Conservation (phyloP, 2,797 vertebrate genomes). For the Girardinus metallicus region DNA sequence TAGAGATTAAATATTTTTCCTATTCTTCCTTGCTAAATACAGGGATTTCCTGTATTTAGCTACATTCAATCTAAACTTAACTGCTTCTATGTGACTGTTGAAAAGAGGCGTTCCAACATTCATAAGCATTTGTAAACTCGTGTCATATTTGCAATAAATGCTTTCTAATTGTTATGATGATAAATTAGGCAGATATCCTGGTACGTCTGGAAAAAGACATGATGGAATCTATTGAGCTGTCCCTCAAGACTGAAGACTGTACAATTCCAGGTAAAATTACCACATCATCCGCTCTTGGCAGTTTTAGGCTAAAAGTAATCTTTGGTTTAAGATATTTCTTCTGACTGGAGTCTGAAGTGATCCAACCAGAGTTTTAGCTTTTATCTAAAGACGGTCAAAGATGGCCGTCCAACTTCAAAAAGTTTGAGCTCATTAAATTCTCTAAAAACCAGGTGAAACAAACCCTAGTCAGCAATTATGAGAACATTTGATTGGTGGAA, state of each 20-base stretch:
- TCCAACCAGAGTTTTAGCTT: not conserved
- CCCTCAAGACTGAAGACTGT: not conserved
- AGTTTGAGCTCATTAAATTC: not conserved
- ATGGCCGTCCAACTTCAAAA: not conserved
- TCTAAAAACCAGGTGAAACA: not conserved
- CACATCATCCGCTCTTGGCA: not conserved
- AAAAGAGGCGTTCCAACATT: not conserved
- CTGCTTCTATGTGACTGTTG: not conserved
- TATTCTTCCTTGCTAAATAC: not conserved
- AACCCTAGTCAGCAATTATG: not conserved
- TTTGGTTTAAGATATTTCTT: not conserved
- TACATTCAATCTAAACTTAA: not conserved
- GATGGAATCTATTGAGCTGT: slow-evolving; percentile 29
- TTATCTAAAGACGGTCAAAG: not conserved
- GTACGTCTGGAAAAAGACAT: not conserved
- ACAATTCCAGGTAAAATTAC: slow-evolving; percentile 49
- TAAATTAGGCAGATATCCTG: slow-evolving; percentile 19
- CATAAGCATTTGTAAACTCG: not conserved
- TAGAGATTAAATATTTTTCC: not conserved
- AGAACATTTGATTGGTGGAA: not conserved
- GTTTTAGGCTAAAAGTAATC: not conserved
- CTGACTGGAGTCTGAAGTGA: not conserved
- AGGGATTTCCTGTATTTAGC: not conserved
- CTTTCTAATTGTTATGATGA: not conserved
- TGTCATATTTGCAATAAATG: not conserved